Evolutionary conservation across 1,140 invertebrate species (phyloP).

Genomic region (Brachionus calyciflorus): DNA sequence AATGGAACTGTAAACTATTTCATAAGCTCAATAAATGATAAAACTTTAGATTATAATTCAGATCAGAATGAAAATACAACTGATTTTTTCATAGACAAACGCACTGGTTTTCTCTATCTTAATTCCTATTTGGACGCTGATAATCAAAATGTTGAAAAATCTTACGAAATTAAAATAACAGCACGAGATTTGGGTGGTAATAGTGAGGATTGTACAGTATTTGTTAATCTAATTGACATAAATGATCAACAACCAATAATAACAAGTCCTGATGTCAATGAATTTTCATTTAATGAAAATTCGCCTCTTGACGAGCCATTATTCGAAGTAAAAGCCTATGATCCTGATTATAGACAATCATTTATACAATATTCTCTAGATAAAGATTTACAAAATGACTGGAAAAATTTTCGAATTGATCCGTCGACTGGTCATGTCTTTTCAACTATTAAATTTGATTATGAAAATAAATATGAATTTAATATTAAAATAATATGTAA

Average conservation of each 20-base stretch:
- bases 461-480: conserved; percentile 19
- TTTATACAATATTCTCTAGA: conserved; percentile 5
- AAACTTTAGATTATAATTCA: neutral
- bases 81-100: conserved; percentile 10
- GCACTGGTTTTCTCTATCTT: neutral
- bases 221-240: conserved; percentile 42
- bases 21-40: conserved; percentile 8
- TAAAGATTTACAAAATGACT: conserved; percentile 11
- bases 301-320: neutral
- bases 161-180: conserved; percentile 5
- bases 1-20: conserved; percentile 38
- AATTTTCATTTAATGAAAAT: conserved; percentile 36
- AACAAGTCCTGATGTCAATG: neutral
- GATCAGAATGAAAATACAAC: conserved; percentile 7
- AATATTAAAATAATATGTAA: conserved; percentile 22
- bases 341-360: conserved; percentile 34
- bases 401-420: conserved; percentile 30
- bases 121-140: conserved; percentile 7
- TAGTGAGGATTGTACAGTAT: neutral
- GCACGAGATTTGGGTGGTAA: conserved; percentile 22
- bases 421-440: neutral
- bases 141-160: neutral
- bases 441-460: conserved; percentile 31
- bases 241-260: conserved; percentile 14
- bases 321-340: conserved; percentile 29